Evolutionary conservation across 2,113 vertebrate species (phyloP).

Genomic region (Garra rufa): DNA sequence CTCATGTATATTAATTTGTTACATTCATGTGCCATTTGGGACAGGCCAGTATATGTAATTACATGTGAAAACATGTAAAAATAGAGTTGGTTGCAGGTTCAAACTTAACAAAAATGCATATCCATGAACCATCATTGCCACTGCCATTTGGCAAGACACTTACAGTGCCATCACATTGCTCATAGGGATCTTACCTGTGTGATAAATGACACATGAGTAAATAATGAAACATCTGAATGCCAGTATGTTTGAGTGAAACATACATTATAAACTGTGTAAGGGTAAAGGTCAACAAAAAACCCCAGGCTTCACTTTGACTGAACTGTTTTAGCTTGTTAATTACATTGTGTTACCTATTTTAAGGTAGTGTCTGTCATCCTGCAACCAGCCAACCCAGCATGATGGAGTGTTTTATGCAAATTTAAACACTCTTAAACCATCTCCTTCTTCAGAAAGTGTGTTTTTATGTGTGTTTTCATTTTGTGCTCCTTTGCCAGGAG

Average conservation of each 20-base stretch:
- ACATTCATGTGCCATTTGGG: background rate
- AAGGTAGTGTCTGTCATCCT: slow-evolving; percentile 5
- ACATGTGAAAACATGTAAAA: background rate
- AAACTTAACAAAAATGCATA: background rate
- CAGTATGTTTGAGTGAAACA: background rate
- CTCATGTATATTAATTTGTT: too few relatives aligned
- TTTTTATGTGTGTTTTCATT: slow-evolving; percentile 31
- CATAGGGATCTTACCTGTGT: background rate
- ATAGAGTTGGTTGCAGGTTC: background rate
- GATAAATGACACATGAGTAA: background rate
- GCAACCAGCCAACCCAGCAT: background rate
- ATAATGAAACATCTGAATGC: background rate
- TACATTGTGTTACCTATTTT: slow-evolving; percentile 1
- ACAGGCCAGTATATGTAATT: background rate
- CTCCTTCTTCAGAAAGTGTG: slow-evolving; percentile 9
- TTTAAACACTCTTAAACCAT: slow-evolving; percentile 35
- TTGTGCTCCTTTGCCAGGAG: slow-evolving; percentile 22
- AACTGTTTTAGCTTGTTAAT: slow-evolving; percentile 18
- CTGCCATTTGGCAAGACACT: background rate
- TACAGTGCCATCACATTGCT: background rate
- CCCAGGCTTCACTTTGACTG: background rate
- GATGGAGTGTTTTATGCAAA: slow-evolving; percentile 37
- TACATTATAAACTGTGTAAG: background rate
- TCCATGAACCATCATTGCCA: background rate
- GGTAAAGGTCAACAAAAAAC: background rate